A percentile compares a stretch with the other conserved stretches of the same genome.
These are phyloP conservation scores for Trachelus iudaicus DNA, from an alignment of 2,888 invertebrate species.

Conservation along the genomic window DNA sequence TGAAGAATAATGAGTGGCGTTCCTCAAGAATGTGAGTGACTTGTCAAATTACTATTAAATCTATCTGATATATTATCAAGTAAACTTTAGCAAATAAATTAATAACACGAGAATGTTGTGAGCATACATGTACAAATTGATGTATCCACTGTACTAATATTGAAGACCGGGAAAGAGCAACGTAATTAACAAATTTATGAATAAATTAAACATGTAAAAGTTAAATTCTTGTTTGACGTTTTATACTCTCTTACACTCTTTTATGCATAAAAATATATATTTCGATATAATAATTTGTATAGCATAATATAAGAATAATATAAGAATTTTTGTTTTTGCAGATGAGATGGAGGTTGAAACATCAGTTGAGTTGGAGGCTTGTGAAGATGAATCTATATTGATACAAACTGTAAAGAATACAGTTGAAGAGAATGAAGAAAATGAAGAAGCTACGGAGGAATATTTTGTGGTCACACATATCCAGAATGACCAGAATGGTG, in stretches of 20 bases:
- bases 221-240: background rate
- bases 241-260: background rate
- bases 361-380: conserved; percentile 35
- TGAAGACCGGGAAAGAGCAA: background rate
- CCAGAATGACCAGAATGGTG: conserved; percentile 6
- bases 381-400: conserved; percentile 32
- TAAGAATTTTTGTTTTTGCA: background rate
- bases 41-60: background rate
- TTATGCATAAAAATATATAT: background rate
- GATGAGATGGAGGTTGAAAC: conserved; percentile 37
- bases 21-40: conserved; percentile 12
- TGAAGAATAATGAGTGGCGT: conserved; percentile 14
- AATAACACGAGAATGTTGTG: background rate
- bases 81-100: background rate
- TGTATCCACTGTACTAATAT: background rate
- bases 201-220: background rate
- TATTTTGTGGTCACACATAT: conserved; percentile 34
- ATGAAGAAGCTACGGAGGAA: conserved; percentile 26
- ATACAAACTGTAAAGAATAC: conserved; percentile 38
- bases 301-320: background rate
- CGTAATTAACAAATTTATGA: background rate
- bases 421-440: conserved; percentile 30
- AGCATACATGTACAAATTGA: background rate
- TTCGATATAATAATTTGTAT: background rate
- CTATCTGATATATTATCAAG: background rate